A percentile compares a stretch with the other conserved stretches of the same genome.
These are phyloP conservation scores for Nymphicus hollandicus DNA, from an alignment of 2,113 vertebrate species.

Conservation along the genomic window DNA sequence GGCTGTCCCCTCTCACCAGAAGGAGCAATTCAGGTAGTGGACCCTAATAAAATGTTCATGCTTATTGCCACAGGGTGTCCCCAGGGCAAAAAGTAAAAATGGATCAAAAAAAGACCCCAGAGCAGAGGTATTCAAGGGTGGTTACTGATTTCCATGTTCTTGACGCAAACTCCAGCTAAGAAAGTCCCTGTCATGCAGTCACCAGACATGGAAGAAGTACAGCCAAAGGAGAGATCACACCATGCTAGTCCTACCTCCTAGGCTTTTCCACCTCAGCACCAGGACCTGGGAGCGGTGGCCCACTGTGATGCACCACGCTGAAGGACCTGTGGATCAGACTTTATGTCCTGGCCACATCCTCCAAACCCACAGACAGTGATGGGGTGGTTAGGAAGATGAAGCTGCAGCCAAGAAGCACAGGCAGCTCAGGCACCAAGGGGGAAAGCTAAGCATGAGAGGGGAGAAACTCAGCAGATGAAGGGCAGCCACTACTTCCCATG, in stretches of 20 bases:
- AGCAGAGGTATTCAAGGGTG: not conserved
- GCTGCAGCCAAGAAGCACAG: not conserved
- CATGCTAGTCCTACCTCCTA: not conserved
- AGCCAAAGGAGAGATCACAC: not conserved
- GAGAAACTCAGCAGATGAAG: not conserved
- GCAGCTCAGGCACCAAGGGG: not conserved
- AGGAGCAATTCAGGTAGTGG: not conserved
- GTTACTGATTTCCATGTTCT: not conserved
- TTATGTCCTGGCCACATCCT: too few species aligned
- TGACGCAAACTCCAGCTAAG: not conserved
- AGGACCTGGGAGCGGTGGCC: fast-evolving
- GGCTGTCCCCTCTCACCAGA: not conserved
- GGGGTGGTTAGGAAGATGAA: not conserved
- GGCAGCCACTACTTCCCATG: not conserved
- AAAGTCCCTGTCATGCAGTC: not conserved
- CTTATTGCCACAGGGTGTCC: not conserved
- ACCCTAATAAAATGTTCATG: not conserved
- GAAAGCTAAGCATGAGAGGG: not conserved
- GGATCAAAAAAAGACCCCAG: not conserved
- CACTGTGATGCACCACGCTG: not conserved
- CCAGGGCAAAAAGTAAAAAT: not conserved
- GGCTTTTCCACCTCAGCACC: not conserved
- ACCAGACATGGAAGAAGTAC: not conserved
- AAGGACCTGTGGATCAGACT: not conserved
- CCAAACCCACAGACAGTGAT: not conserved